Evolutionary conservation across 2,113 vertebrate genomes (phyloP).

Genomic region (Prochilodus magdalenae): DNA sequence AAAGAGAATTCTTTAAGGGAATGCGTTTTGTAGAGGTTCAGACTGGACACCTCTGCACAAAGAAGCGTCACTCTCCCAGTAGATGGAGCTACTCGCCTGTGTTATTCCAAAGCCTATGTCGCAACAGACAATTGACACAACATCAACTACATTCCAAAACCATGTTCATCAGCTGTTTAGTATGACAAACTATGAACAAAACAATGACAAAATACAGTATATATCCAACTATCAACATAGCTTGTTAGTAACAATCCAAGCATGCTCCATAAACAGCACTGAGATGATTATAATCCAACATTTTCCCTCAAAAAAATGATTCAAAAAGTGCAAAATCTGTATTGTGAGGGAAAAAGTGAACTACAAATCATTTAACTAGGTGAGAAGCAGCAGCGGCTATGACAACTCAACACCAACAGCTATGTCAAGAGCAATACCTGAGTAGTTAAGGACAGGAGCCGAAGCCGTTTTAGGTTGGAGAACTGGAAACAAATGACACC

Average conservation of each 20-base stretch:
- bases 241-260: not conserved
- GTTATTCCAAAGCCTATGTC: not conserved
- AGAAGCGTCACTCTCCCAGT: constrained; percentile 3
- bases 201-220: no score
- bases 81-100: constrained; percentile 13
- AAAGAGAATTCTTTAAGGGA: not conserved
- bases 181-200: not conserved
- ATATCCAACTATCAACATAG: no score
- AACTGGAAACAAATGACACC: constrained; percentile 84
- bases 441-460: constrained; percentile 85
- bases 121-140: not conserved
- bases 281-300: not conserved
- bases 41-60: not conserved
- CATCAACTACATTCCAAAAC: not conserved
- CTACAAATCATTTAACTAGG: constrained; percentile 20
- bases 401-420: constrained; percentile 31
- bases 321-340: no score
- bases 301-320: not conserved
- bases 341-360: not conserved
- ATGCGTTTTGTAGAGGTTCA: not conserved
- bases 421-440: constrained; percentile 79
- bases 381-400: constrained; percentile 26
- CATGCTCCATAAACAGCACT: not conserved
- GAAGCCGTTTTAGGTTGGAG: constrained; percentile 92
- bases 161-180: not conserved